Percentiles rank a stretch among this genome's conserved stretches.
These are phyloP conservation scores for Arvicanthis niloticus DNA, from an alignment of 2,113 vertebrate genomes.

Conservation along the genomic window DNA sequence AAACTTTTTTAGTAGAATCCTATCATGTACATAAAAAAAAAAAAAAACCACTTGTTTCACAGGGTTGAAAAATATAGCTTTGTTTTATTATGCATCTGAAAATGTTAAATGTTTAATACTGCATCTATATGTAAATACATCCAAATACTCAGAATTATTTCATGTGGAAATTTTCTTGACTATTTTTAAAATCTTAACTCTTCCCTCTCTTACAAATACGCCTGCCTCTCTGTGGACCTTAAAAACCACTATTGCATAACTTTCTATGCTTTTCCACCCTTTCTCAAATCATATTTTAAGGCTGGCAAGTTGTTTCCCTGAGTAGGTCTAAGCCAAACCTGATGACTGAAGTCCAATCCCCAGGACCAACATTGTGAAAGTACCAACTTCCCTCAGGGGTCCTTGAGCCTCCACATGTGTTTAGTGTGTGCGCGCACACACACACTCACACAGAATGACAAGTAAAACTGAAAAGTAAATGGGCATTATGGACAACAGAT, in stretches of 20 bases:
- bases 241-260: background rate
- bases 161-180: background rate
- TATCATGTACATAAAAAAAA: conserved; percentile 73
- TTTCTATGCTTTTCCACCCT: conserved; percentile 3
- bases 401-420: background rate
- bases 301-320: background rate
- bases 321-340: background rate
- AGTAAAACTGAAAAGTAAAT: background rate
- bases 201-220: conserved; percentile 15
- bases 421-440: background rate
- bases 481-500: background rate
- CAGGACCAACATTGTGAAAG: background rate
- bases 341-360: background rate
- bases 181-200: background rate
- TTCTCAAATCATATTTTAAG: background rate
- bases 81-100: conserved; percentile 62
- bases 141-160: conserved; percentile 45
- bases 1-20: conserved; percentile 52
- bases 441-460: background rate
- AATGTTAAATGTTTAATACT: conserved; percentile 50
- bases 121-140: conserved; percentile 61
- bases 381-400: background rate
- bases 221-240: background rate
- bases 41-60: conserved; percentile 43
- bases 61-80: conserved; percentile 51